Evolutionary conservation across 2,113 vertebrate genomes (phyloP).

Genomic region (Notarius quadriscutis): DNA sequence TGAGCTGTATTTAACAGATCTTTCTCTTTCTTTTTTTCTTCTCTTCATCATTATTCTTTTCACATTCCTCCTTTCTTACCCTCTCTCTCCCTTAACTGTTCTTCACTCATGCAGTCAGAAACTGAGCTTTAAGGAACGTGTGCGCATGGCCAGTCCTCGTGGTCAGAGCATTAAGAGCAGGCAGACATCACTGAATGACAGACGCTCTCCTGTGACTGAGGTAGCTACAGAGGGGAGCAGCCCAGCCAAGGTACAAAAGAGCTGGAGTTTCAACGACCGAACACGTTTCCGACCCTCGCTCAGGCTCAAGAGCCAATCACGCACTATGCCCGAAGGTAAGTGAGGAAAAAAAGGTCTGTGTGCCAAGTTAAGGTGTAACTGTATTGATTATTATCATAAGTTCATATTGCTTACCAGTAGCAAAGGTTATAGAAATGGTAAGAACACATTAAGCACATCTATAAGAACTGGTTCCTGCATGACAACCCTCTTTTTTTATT

Average conservation of each 20-base stretch:
- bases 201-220: slow-evolving; percentile 89
- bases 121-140: slow-evolving; percentile 96
- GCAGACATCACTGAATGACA: slow-evolving; percentile 87
- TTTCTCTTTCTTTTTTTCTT: background rate
- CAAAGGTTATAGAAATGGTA: background rate
- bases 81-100: background rate
- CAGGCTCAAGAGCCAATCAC: slow-evolving; percentile 92
- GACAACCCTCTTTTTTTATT: background rate
- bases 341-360: background rate
- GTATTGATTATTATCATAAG: background rate
- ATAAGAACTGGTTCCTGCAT: background rate
- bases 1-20: background rate
- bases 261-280: slow-evolving; percentile 98
- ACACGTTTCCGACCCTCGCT: slow-evolving; percentile 93
- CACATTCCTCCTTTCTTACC: background rate
- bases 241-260: slow-evolving; percentile 97
- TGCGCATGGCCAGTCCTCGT: slow-evolving; percentile 95
- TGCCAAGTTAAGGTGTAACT: background rate
- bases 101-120: slow-evolving; percentile 82
- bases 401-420: background rate
- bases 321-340: slow-evolving; percentile 83
- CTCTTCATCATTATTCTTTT: background rate
- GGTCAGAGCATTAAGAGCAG: slow-evolving; percentile 94
- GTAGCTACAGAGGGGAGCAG: slow-evolving; percentile 78
- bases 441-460: background rate